Percentiles rank a stretch among this genome's conserved stretches.
Evolutionary conservation across 2,888 invertebrate species (phyloP).

Genomic region (Cheilosia soror): DNA sequence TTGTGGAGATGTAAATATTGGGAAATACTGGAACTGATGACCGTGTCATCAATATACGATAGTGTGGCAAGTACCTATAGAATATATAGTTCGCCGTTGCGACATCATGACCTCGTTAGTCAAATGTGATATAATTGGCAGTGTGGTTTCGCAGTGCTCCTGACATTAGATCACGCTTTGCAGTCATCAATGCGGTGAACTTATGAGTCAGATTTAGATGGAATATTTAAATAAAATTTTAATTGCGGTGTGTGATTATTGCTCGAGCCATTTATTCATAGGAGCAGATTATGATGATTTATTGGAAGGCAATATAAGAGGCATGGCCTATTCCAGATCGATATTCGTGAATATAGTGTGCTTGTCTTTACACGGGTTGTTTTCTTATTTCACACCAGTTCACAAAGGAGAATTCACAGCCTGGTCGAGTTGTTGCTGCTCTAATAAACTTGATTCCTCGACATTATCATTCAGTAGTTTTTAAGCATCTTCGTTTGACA

Average conservation of each 20-base stretch:
- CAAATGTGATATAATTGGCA: constrained; percentile 23
- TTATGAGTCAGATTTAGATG: constrained; percentile 32
- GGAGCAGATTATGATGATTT: no score
- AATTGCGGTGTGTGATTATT: neutral
- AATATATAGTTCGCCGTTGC: neutral
- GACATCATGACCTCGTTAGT: constrained; percentile 45
- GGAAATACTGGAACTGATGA: neutral
- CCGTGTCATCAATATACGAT: neutral
- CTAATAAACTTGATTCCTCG: no score
- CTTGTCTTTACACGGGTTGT: no score
- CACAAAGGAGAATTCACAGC: no score
- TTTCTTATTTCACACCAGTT: no score
- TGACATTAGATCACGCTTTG: constrained; percentile 53
- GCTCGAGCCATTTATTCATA: neutral
- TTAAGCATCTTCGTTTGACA: no score
- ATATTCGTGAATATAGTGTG: no score
- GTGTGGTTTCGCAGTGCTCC: constrained; percentile 18
- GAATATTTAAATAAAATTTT: neutral
- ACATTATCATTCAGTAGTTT: no score
- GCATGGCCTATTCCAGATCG: neutral
- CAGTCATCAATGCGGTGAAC: constrained; percentile 37
- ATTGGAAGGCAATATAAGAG: no score
- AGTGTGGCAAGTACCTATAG: constrained; percentile 22
- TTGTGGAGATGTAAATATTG: constrained; percentile 9
- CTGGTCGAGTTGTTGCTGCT: no score